Evolutionary conservation across 1,140 invertebrate genomes (phyloP).

Genomic region (Laodelphax striatellus): DNA sequence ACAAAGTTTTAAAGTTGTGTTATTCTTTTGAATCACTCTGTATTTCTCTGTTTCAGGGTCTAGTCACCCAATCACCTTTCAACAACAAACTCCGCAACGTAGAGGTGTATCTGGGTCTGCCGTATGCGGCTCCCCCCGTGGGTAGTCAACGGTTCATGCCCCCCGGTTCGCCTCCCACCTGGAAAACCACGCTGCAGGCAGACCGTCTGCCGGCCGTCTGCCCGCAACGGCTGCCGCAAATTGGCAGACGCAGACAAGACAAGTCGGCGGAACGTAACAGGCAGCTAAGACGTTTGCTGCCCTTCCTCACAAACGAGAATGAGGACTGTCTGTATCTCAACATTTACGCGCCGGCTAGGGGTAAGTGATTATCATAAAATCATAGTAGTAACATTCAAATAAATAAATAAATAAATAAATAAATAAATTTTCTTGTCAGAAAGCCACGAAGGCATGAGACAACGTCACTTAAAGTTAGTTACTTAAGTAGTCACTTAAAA

Average conservation of each 20-base stretch:
- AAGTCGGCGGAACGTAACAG: slow-evolving; percentile 35
- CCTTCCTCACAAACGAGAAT: slow-evolving; percentile 61
- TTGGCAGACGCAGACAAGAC: not conserved
- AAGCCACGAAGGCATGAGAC: too few species aligned
- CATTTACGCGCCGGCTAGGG: slow-evolving; percentile 73
- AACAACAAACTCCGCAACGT: slow-evolving; percentile 31
- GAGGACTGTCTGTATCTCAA: slow-evolving; percentile 87
- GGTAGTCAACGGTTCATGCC: slow-evolving; percentile 58
- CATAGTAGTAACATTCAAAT: too few species aligned
- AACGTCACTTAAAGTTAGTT: too few species aligned
- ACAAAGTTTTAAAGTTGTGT: too few species aligned
- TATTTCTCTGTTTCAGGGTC: not conserved
- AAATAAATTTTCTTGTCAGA: too few species aligned
- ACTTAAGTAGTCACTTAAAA: too few species aligned
- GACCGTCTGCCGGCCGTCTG: slow-evolving; percentile 63
- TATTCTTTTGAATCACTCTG: too few species aligned
- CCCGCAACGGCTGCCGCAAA: slow-evolving; percentile 42
- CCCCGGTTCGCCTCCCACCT: slow-evolving; percentile 50
- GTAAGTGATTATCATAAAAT: too few species aligned
- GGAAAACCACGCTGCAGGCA: slow-evolving; percentile 61
- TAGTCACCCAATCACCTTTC: not conserved
- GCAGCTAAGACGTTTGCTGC: slow-evolving; percentile 48
- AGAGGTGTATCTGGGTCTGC: slow-evolving; percentile 67
- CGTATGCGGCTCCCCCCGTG: slow-evolving; percentile 68
- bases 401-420: too few species aligned